Percentiles rank a stretch among this genome's conserved stretches.
These are phyloP conservation scores for Dasypogon diadema DNA, from an alignment of 2,888 invertebrate genomes.

Conservation along the genomic window DNA sequence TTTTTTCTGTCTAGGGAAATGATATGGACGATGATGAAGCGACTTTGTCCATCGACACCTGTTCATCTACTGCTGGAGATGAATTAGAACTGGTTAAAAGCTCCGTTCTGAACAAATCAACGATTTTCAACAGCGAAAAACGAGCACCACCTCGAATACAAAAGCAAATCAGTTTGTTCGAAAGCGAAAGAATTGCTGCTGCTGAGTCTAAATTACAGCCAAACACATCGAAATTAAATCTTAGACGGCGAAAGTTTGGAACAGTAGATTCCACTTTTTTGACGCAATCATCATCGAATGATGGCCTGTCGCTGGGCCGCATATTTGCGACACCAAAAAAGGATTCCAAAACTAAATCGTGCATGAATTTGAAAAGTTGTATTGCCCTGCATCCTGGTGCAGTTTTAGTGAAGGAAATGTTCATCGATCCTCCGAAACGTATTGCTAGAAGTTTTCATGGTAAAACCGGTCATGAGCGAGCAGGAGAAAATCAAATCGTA, in stretches of 20 bases:
- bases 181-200: constrained; percentile 56
- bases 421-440: constrained; percentile 70
- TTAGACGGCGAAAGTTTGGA: constrained; percentile 42
- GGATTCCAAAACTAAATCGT: constrained; percentile 56
- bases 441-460: constrained; percentile 68
- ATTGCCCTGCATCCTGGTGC: constrained; percentile 65
- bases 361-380: constrained; percentile 56
- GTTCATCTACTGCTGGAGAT: constrained; percentile 60
- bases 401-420: constrained; percentile 70
- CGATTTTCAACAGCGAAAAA: constrained; percentile 7
- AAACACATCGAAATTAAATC: constrained; percentile 15
- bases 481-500: not conserved
- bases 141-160: constrained; percentile 61
- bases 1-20: constrained; percentile 1
- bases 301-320: constrained; percentile 44
- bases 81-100: not conserved
- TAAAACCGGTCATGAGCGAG: constrained; percentile 59
- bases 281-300: constrained; percentile 50
- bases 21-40: constrained; percentile 72
- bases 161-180: constrained; percentile 66
- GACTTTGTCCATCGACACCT: constrained; percentile 71
- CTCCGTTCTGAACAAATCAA: not conserved
- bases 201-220: constrained; percentile 38
- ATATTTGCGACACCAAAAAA: constrained; percentile 2
- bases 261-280: constrained; percentile 16